These are phyloP conservation scores for Leguminivora glycinivorella DNA, from an alignment of 1,140 invertebrate species.

Conservation along the genomic window DNA sequence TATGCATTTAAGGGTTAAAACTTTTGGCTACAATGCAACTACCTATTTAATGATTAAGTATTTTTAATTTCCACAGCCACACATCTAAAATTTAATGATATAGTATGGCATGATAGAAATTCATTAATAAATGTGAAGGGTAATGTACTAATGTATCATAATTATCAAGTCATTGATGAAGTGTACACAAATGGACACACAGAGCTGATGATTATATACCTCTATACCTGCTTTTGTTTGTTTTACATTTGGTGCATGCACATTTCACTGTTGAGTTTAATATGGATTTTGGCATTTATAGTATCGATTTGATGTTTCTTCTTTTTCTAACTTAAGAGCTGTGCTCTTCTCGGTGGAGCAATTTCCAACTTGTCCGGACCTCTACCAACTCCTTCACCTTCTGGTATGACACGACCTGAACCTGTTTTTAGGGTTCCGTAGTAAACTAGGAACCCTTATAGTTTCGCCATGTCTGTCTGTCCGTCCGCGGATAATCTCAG, in stretches of 20 bases:
- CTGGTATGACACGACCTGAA: no score
- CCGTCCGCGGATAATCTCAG: no score
- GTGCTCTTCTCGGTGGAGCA: no score
- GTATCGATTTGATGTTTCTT: no score
- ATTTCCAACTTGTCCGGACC: no score
- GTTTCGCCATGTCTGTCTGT: no score
- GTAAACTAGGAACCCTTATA: no score
- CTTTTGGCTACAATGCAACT: no score
- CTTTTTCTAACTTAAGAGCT: no score
- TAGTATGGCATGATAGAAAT: constrained; percentile 1
- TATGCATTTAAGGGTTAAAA: no score
- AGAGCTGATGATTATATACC: neutral
- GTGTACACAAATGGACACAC: constrained; percentile 1
- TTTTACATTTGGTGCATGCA: neutral
- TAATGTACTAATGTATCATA: neutral
- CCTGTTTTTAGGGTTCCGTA: no score
- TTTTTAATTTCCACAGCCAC: neutral
- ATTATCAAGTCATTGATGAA: constrained; percentile 13
- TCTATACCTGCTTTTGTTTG: neutral
- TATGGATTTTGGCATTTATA: neutral
- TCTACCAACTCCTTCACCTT: no score
- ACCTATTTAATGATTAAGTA: neutral
- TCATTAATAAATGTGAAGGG: constrained; percentile 6
- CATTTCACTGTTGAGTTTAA: neutral
- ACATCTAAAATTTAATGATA: constrained; percentile 18